Base-by-base conservation (phyloP, 1,140 invertebrate genomes). In the Drosophila rhopaloa region DNA sequence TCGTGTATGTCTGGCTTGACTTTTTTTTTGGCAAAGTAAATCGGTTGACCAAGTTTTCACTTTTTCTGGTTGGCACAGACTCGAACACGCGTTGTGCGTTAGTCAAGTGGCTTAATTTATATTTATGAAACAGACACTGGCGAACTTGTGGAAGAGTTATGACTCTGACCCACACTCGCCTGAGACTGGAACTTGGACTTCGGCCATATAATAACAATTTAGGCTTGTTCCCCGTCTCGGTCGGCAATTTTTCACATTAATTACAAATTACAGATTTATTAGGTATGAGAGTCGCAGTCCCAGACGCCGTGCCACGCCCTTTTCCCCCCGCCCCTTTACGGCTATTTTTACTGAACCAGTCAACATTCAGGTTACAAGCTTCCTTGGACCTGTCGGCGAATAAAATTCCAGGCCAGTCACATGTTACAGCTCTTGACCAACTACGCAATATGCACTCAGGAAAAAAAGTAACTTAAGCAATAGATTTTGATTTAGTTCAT, bases 181-280 rank as follows among this genome's bases (percentile, higher is more conserved):
- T 59, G 44, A 54, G 65, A 81, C 82, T 83, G 74, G 59, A 81
- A 63, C 76, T 79, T 65, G 76, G 67, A 59, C 76, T 27, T 8
- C 40, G 84, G 72, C 75, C 70, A 76, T 81, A 89, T 89, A 89
- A 81, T 90, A 90, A 86, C 86, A 83, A 90, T 90, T 90, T 90
- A 90, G 88, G 82, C 88, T 83, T 90, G 86, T 90, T 90, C 79
- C 76, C 66, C 80, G 88, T 91, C 88, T 73, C 71, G 48, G 43
- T 44, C 71, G 74, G 66, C 82, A 81, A 84, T 90, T 90, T 90
- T 90, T 86, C 79, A 83, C 86, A 90, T 90, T 90, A 90, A 90
- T 90, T 90, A 90, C 88, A 90, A 90, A 90, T 90, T 90, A 86
- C 80, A 90, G 86, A 90, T 90, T 90, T 90, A 90, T 90, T 90